Conservation (phyloP, 2,888 invertebrate genomes). For the Acanthoscelides obtectus region DNA sequence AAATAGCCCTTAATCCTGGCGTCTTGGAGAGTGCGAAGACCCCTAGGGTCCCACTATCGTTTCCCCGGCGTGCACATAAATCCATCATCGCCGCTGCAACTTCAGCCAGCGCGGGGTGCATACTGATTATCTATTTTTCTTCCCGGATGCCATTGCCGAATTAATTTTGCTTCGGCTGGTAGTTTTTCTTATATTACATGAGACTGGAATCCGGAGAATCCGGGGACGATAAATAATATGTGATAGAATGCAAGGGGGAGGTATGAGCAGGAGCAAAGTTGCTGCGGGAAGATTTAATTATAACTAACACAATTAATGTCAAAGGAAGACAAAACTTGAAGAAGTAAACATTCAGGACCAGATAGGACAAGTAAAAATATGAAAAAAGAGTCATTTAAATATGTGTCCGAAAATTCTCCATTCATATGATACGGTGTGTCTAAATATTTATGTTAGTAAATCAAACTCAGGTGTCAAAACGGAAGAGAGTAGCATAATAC, state of each 20-base stretch:
- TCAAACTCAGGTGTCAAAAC: too few relatives aligned
- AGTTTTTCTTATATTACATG: conserved; percentile 11
- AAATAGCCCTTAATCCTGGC: neutral
- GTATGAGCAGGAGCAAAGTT: neutral
- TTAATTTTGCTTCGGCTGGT: conserved; percentile 16
- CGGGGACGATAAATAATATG: neutral
- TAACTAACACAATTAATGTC: too few relatives aligned
- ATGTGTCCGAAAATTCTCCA: too few relatives aligned
- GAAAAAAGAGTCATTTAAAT: too few relatives aligned
- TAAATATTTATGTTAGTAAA: too few relatives aligned
- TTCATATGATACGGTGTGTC: too few relatives aligned
- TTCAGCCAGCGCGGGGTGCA: conserved; percentile 30
- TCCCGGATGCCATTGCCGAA: conserved; percentile 13
- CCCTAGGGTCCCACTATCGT: neutral
- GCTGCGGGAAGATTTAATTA: neutral
- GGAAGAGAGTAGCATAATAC: too few relatives aligned
- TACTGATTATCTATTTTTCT: conserved; percentile 35
- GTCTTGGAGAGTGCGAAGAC: neutral
- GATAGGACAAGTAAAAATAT: too few relatives aligned
- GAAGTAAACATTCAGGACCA: too few relatives aligned
- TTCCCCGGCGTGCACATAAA: conserved; percentile 23
- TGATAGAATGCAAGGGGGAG: neutral
- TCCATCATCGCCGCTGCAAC: conserved; percentile 27
- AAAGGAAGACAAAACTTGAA: too few relatives aligned
- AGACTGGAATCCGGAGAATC: neutral